These are phyloP conservation scores for Magallana nippona DNA, from an alignment of 2,888 invertebrate species.

Conservation along the genomic window DNA sequence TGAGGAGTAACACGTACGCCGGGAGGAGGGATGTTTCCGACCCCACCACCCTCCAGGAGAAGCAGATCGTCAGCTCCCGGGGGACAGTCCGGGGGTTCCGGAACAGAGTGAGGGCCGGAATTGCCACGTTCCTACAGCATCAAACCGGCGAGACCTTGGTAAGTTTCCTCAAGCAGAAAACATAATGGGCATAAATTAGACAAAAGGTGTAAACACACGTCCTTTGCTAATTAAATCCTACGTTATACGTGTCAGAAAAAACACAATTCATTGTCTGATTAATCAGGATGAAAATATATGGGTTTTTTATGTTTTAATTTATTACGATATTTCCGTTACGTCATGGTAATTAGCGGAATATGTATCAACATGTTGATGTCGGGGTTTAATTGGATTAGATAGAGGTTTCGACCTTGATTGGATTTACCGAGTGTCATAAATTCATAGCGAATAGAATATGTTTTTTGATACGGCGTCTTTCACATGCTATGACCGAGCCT, in stretches of 20 bases:
- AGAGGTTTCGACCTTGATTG: background rate
- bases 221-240: constrained; percentile 3
- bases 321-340: constrained; percentile 1
- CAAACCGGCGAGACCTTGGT: constrained; percentile 42
- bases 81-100: constrained; percentile 96
- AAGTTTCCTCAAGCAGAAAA: background rate
- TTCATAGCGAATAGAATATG: background rate
- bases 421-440: background rate
- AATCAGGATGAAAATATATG: background rate
- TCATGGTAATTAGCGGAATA: background rate
- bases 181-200: constrained; percentile 4
- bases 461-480: background rate
- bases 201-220: constrained; percentile 22
- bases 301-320: background rate
- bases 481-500: background rate
- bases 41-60: constrained; percentile 67
- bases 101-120: constrained; percentile 95
- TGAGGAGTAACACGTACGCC: constrained; percentile 59
- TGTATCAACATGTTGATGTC: background rate
- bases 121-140: constrained; percentile 88
- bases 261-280: background rate
- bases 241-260: background rate
- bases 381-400: background rate
- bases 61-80: constrained; percentile 89
- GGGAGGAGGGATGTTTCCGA: constrained; percentile 69